These are phyloP conservation scores for Dynastes tityus DNA, from an alignment of 2,888 invertebrate genomes.

Conservation along the genomic window DNA sequence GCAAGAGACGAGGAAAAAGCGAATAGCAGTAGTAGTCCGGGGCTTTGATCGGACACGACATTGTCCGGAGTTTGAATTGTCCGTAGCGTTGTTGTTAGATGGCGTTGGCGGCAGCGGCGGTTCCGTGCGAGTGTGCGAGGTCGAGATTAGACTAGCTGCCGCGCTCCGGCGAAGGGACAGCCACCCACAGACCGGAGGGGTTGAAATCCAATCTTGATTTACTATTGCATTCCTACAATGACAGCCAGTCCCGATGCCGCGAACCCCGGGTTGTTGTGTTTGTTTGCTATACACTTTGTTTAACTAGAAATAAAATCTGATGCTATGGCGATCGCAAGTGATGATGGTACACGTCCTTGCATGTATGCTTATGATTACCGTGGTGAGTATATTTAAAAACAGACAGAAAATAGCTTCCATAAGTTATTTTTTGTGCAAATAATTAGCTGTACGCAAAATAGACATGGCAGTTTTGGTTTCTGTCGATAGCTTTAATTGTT, in stretches of 20 bases:
- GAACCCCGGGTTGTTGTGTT: conserved; percentile 57
- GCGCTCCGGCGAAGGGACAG: conserved; percentile 18
- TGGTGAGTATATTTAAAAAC: not conserved
- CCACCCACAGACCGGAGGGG: conserved; percentile 63
- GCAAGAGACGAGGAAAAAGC: not conserved
- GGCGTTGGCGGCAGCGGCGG: conserved; percentile 54
- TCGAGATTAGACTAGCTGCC: conserved; percentile 70
- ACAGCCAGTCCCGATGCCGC: conserved; percentile 63
- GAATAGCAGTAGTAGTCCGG: conserved; percentile 27
- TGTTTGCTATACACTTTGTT: conserved; percentile 69
- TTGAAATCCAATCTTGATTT: conserved; percentile 72
- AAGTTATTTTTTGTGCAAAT: too few relatives aligned
- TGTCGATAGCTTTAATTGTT: too few relatives aligned
- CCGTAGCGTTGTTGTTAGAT: conserved; percentile 50
- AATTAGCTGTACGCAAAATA: too few relatives aligned
- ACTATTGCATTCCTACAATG: conserved; percentile 72
- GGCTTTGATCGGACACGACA: conserved; percentile 70
- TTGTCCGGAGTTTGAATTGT: conserved; percentile 62
- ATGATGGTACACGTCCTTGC: not conserved
- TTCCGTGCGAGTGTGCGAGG: conserved; percentile 66
- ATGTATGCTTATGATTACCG: not conserved
- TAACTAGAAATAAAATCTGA: conserved; percentile 60
- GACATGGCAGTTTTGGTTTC: too few relatives aligned
- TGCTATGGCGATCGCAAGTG: not conserved
- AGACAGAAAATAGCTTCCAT: too few relatives aligned